Conservation (phyloP, 1,140 invertebrate species). For the Eriocheir sinensis region DNA sequence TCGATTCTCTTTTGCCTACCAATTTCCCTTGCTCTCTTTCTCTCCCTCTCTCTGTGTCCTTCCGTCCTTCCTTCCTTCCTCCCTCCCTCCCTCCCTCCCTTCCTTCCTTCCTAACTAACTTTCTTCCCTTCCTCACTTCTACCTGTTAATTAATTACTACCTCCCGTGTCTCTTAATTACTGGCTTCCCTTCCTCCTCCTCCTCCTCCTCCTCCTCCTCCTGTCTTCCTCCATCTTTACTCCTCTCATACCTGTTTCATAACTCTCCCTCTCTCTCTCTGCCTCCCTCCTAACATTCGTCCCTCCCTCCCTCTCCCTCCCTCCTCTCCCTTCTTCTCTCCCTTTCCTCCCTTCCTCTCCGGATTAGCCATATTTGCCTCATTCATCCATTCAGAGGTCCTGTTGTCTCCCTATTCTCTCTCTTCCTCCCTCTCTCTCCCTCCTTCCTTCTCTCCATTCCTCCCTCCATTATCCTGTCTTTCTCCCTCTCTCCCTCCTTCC, state of each 20-base stretch:
- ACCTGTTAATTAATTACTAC: not conserved
- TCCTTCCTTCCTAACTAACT: not conserved
- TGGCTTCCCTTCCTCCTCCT: not conserved
- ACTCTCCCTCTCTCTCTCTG: not conserved
- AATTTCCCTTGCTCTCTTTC: not conserved
- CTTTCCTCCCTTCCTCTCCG: not conserved
- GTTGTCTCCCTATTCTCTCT: no score
- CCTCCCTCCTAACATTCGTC: not conserved
- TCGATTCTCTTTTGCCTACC: not conserved
- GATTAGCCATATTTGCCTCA: not conserved
- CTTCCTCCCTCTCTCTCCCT: no score
- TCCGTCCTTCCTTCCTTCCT: conserved; percentile 15
- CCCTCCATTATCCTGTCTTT: no score
- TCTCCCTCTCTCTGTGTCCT: not conserved
- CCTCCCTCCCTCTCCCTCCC: not conserved
- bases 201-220: not conserved
- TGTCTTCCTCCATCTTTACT: not conserved
- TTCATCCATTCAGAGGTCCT: not conserved
- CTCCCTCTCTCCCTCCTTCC: not conserved
- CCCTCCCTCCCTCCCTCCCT: not conserved
- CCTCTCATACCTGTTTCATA: not conserved
- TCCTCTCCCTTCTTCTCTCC: not conserved
- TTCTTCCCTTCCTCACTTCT: not conserved
- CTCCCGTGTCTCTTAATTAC: not conserved
- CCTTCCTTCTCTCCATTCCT: not conserved